Base-by-base conservation (phyloP, 2,888 invertebrate species). In the Caradrina kadenii region DNA sequence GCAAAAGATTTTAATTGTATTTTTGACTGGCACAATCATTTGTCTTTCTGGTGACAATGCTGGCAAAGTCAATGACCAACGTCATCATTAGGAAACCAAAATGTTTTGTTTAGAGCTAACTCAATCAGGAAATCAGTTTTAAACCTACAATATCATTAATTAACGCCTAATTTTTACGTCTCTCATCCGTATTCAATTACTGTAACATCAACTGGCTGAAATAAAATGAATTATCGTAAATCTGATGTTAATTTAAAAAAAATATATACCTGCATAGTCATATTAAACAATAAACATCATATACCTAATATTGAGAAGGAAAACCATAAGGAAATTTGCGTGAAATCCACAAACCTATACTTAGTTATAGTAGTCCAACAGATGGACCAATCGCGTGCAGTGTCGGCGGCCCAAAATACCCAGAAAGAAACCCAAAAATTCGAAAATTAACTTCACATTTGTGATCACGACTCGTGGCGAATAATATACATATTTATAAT, bases 251-350 rank as follows among this genome's bases (percentile, higher is more conserved):
- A n/a, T n/a, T n/a, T n/a, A 22, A 61, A 35, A 50, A 11, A 26
- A 17, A 58, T 10, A 10, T 21, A 2, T 22, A 42, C 8, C 2
- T 39, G 10, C 35, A 35, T 10, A 35, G 35, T 10, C 35, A 35
- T 8, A 10, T 10, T 35, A 35, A 35, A 35, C n/a, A 26, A 26
- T 26, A 26, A 26, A 26, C 26, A 26, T 26, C 39, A 11, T 13
- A 13, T 13, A 39, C 39, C 13, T 39, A 39, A 19, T 15, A 53
- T 6, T 22, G 17, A 42, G 5, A 39, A 50, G 64, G 64, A 65
- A 50, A 65, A 58, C 42, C 7, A 22, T 26, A 19, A 65, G 50
- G 59, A 59, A 59, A 59, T 21, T 50, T 15, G 7, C 19, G 22
- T 42, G 8, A 42, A 21, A 45, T 26, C 31, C 26, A 53, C 8